Base-by-base conservation (phyloP, 2,888 invertebrate genomes). In the Chironomus riparius region DNA sequence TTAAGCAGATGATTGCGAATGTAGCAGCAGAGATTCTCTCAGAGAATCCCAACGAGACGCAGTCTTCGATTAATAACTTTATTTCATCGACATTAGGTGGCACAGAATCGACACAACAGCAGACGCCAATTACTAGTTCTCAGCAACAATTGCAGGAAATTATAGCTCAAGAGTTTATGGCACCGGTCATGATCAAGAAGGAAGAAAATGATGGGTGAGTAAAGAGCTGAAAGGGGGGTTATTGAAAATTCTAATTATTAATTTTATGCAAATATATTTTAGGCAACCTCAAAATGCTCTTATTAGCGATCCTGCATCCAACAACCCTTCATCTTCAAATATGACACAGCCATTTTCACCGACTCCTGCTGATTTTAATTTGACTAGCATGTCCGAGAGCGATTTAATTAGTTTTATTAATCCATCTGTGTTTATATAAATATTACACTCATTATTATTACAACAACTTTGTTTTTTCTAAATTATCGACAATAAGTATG, bases 401-500 rank as follows among this genome's bases (percentile, higher is more conserved):
- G 94, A 95, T 85, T 87, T 95, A 79, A 88, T 95, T 79, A 93
- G 91, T 83, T 93, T 93, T 85, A 94, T 95, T 79, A 94, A 94
- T 86, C 92, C 94, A 72, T 56, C 69, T 7, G 76, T 76, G 5
- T 76, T 76, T 50, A 74, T 74, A 68, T 74, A 74, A 68, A 48
- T 65, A 15, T 56, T 56, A 12, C 56, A 56, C 15, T 56, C n/a
- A 56, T 7, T 15, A 56, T 56, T 5, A 18, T 7, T 15, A 56
- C 6, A 56, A 56, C 6, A 50, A 50, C 22, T 24, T 24, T 3
- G n/a, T 28, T 28, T 28, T 28, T 28, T 28, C 5, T 28, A 28
- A 28, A 28, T 28, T 28, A 28, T 28, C 22, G 28, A 28, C 28
- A 28, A 38, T 38, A 38, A 38, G 38, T 38, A 38, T 38, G 38